Evolutionary conservation across 2,113 vertebrate genomes (phyloP).

Genomic region (Herpetotheres cachinnans): DNA sequence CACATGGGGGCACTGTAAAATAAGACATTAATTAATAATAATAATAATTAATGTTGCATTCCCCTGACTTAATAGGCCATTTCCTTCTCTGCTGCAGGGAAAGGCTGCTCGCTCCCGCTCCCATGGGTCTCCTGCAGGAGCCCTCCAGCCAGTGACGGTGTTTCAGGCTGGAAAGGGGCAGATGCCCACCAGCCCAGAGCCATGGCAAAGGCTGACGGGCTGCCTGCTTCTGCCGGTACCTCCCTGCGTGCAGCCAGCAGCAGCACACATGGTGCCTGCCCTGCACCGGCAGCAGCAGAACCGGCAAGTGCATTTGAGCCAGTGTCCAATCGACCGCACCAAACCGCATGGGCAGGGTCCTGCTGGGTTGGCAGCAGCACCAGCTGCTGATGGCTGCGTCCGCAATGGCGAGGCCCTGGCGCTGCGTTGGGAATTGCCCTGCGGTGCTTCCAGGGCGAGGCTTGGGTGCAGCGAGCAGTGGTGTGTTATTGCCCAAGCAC

Average conservation of each 20-base stretch:
- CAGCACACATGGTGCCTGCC: background rate
- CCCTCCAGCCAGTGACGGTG: background rate
- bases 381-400: rapidly evolving
- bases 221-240: background rate
- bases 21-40: background rate
- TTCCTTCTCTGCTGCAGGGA: background rate
- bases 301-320: background rate
- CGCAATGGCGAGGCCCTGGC: rapidly evolving
- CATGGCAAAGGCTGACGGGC: background rate
- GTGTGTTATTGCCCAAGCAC: too few species aligned
- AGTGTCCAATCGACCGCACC: background rate
- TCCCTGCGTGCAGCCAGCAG: background rate
- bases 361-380: background rate
- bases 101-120: background rate
- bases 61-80: background rate
- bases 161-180: background rate
- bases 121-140: background rate
- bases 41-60: background rate
- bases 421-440: background rate
- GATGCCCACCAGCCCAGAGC: background rate
- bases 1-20: constrained; percentile 48
- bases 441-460: background rate
- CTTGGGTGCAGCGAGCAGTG: background rate
- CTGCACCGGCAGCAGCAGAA: background rate
- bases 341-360: rapidly evolving